Percentiles rank a stretch among this genome's conserved stretches.
Evolutionary conservation across 2,888 invertebrate genomes (phyloP).

Genomic region (Lasius fuliginosus): DNA sequence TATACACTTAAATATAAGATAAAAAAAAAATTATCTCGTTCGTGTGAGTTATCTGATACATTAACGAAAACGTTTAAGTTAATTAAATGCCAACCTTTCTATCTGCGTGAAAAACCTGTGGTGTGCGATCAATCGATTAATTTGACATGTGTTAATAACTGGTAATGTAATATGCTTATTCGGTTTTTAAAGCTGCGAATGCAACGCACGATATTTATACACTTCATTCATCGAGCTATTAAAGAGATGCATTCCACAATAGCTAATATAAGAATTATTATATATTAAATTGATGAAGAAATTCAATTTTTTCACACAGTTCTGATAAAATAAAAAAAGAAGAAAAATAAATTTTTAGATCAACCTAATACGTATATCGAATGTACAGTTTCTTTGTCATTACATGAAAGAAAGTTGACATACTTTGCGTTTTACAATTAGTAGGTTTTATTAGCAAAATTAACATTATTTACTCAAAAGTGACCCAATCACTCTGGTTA

Average conservation of each 20-base stretch:
- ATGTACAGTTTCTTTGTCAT: constrained; percentile 37
- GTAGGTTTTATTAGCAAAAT: constrained; percentile 10
- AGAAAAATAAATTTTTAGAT: not conserved
- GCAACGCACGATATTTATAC: constrained; percentile 55
- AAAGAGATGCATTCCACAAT: constrained; percentile 49
- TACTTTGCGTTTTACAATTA: constrained; percentile 29
- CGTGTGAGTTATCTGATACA: not conserved
- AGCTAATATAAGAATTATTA: constrained; percentile 1
- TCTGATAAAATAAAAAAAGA: constrained; percentile 27
- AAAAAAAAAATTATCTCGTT: not conserved
- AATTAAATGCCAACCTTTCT: constrained; percentile 19
- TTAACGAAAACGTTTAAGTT: constrained; percentile 31
- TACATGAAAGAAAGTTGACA: constrained; percentile 25
- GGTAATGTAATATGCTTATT: not conserved
- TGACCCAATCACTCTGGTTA: constrained; percentile 31
- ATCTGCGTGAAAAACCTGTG: not conserved
- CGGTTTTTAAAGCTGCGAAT: constrained; percentile 60
- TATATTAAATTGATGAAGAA: not conserved
- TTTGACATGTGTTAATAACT: constrained; percentile 7
- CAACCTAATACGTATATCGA: not conserved
- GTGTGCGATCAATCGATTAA: constrained; percentile 5
- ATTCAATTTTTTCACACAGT: not conserved
- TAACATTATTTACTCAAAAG: constrained; percentile 5
- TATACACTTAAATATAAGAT: not conserved
- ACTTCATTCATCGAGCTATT: constrained; percentile 38